A percentile compares a stretch with the other conserved stretches of the same genome.
Conservation (phyloP, 2,888 invertebrate species). For the Pycnomerus fuliginosus region DNA sequence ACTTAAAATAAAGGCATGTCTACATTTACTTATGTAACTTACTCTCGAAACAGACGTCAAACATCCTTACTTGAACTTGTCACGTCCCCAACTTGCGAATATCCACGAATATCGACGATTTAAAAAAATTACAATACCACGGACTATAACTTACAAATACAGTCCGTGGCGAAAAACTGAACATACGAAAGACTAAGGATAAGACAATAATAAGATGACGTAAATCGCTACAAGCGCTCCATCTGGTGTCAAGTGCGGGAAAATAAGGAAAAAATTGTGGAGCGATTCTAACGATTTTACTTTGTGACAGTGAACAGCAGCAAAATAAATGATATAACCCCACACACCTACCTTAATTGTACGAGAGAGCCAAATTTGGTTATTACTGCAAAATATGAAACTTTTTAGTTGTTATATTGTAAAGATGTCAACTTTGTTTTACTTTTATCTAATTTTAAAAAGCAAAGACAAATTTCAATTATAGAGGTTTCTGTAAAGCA, state of each 20-base stretch:
- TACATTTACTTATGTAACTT: constrained; percentile 40
- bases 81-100: constrained; percentile 39
- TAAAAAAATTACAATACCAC: constrained; percentile 38
- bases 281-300: constrained; percentile 18
- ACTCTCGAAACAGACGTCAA: constrained; percentile 37
- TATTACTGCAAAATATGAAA: no score
- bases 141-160: constrained; percentile 56
- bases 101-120: constrained; percentile 38
- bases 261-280: constrained; percentile 9
- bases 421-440: no score
- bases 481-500: no score
- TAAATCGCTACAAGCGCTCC: constrained; percentile 19
- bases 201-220: constrained; percentile 19
- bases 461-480: no score
- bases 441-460: no score
- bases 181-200: constrained; percentile 28
- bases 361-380: no score
- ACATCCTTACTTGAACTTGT: constrained; percentile 38
- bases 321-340: no score
- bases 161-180: constrained; percentile 44
- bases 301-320: constrained; percentile 22
- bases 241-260: not conserved
- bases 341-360: no score
- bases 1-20: constrained; percentile 25
- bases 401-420: no score